A percentile compares a stretch with the other conserved stretches of the same genome.
These are phyloP conservation scores for Julus scanicus DNA, from an alignment of 2,888 invertebrate species.

Conservation along the genomic window DNA sequence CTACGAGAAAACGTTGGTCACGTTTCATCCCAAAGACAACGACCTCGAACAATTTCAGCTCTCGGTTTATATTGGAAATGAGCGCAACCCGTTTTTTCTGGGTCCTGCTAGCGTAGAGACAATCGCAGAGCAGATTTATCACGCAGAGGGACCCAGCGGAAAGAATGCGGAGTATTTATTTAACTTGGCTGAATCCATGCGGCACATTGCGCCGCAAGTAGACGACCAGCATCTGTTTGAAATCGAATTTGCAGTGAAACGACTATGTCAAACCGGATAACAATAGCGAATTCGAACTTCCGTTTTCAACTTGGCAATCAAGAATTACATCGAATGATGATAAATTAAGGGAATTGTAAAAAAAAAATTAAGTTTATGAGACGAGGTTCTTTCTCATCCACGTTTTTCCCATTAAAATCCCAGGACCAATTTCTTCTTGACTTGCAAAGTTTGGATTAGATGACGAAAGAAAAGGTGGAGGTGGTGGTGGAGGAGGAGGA, in stretches of 20 bases:
- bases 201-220: constrained; percentile 76
- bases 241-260: constrained; percentile 74
- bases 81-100: constrained; percentile 82
- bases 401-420: background rate
- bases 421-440: no score
- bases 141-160: constrained; percentile 84
- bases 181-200: constrained; percentile 82
- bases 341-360: no score
- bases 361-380: no score
- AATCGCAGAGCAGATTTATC: constrained; percentile 83
- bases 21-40: constrained; percentile 75
- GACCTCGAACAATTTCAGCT: constrained; percentile 74
- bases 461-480: background rate
- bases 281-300: no score
- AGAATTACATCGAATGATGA: no score
- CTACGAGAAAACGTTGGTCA: constrained; percentile 78
- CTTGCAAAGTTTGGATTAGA: no score
- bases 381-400: background rate
- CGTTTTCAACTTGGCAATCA: no score
- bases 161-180: constrained; percentile 91
- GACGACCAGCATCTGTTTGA: constrained; percentile 81
- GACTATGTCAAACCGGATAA: background rate
- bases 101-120: constrained; percentile 80
- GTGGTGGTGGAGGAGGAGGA: background rate
- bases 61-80: constrained; percentile 83